Evolutionary conservation across 2,888 invertebrate genomes (phyloP).

Genomic region (Lasioglossum vierecki): DNA sequence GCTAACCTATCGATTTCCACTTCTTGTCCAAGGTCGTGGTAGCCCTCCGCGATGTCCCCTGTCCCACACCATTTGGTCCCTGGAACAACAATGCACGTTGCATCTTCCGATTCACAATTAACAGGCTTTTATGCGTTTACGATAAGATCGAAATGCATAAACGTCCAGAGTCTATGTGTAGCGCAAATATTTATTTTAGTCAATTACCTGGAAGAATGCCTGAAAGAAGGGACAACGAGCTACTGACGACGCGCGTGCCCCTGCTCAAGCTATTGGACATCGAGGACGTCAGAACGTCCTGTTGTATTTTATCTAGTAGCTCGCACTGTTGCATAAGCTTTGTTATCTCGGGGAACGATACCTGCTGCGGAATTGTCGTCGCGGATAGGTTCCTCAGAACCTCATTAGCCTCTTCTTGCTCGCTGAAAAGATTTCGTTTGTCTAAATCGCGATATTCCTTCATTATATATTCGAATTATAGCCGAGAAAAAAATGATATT

Average conservation of each 20-base stretch:
- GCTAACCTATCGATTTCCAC: constrained; percentile 80
- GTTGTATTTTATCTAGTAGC: constrained; percentile 85
- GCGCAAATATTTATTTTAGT: background rate
- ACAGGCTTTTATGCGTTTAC: background rate
- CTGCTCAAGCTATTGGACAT: constrained; percentile 59
- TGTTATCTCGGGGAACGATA: constrained; percentile 91
- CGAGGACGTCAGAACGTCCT: constrained; percentile 45
- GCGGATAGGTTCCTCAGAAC: constrained; percentile 87
- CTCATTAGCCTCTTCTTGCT: constrained; percentile 88
- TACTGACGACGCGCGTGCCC: constrained; percentile 86
- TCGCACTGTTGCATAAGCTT: constrained; percentile 92
- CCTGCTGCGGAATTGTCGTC: constrained; percentile 87
- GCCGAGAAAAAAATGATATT: no score
- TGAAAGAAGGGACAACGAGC: constrained; percentile 89
- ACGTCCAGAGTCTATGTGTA: background rate
- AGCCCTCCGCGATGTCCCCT: constrained; percentile 93
- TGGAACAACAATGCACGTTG: constrained; percentile 77
- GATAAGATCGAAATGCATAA: background rate
- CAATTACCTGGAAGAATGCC: constrained; percentile 92
- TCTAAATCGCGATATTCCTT: background rate
- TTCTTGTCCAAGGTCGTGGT: constrained; percentile 93
- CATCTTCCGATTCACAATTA: background rate
- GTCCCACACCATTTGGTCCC: constrained; percentile 97
- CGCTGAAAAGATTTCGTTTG: constrained; percentile 86
- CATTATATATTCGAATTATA: no score